Evolutionary conservation across 2,113 vertebrate species (phyloP), one percentile per base, ranked within the genome.

Genomic region (Ifrita kowaldi): DNA sequence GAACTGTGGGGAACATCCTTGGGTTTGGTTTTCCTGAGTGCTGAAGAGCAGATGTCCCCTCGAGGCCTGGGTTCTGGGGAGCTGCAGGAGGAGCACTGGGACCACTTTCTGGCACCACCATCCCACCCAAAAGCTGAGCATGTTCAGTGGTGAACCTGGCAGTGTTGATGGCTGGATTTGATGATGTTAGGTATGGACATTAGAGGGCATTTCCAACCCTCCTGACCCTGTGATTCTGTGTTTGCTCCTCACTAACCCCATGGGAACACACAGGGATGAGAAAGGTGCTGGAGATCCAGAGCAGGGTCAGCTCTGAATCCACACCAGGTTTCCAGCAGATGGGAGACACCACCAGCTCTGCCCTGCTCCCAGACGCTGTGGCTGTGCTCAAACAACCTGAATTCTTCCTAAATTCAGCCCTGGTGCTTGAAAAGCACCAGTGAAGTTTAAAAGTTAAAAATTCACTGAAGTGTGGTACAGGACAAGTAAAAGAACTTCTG

Each of bases 61-160:
- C 7, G 1, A 33, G 41, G 22, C 26, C 44, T 71, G 60, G 21
- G 24, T 5, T 44, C 35, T 12, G 15, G 42, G 46, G 37, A 63
- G 60, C 20, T n/a, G 18, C 65, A 78, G 46, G 22, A 84, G 44
- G 4, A 73, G 27, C 50, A 19, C 2, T 49, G 56, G 37, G 13
- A 11, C 4, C 26, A 5, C 20, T 46, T 21, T 17, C 24, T 41
- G 44, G 24, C 22, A 42, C 16, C 11, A 35, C 14, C 68, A 47
- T 35, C 30, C 37, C 1, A 0, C 20, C 46, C 84, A 13, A 37
- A 56, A 49, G 12, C 37, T 65, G 84, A 15, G 5, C 6, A 0
- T 0, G 2, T 13, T 33, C 20, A 13, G n/a, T 8, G 35, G 6
- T 7, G 57, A 26, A 4, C 14, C 69, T 15, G 59, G 7, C 82